Conservation (phyloP, 2,797 vertebrate genomes). For the Halcyon leucocephala region DNA sequence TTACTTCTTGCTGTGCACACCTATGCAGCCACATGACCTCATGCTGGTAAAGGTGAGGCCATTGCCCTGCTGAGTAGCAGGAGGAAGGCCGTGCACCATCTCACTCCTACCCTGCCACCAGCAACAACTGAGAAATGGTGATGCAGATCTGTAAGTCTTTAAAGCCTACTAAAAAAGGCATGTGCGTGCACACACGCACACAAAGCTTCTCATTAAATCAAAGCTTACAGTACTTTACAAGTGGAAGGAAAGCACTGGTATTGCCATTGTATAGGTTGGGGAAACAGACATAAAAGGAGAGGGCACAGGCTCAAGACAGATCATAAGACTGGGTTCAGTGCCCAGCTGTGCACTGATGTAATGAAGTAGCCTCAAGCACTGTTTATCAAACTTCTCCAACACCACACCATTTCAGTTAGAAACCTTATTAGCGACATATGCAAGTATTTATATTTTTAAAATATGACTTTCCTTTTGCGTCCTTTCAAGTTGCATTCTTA, state of each 20-base stretch:
- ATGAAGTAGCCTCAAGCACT: slow-evolving; percentile 52
- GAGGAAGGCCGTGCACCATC: background rate
- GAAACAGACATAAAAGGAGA: background rate
- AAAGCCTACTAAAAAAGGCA: slow-evolving; percentile 5
- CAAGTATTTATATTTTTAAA: slow-evolving; percentile 57
- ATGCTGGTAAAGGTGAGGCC: background rate
- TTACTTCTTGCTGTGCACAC: background rate
- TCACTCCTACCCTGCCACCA: background rate
- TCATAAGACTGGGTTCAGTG: background rate
- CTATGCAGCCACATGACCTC: background rate
- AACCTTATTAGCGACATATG: slow-evolving; percentile 55
- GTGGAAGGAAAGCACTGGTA: background rate
- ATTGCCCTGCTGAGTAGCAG: background rate
- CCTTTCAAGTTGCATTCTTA: slow-evolving; percentile 61
- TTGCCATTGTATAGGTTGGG: background rate
- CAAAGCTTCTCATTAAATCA: background rate
- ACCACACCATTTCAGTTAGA: slow-evolving; percentile 31
- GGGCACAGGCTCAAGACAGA: background rate
- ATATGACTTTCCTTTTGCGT: slow-evolving; percentile 35
- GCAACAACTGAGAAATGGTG: background rate
- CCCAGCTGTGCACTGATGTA: slow-evolving; percentile 39
- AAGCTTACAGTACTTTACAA: background rate
- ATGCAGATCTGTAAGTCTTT: slow-evolving; percentile 46
- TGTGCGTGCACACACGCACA: background rate
- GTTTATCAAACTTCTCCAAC: slow-evolving; percentile 50